Percentiles rank a stretch among this genome's conserved stretches.
These are phyloP conservation scores for Palaemon carinicauda DNA, from an alignment of 1,140 invertebrate genomes.

Conservation along the genomic window DNA sequence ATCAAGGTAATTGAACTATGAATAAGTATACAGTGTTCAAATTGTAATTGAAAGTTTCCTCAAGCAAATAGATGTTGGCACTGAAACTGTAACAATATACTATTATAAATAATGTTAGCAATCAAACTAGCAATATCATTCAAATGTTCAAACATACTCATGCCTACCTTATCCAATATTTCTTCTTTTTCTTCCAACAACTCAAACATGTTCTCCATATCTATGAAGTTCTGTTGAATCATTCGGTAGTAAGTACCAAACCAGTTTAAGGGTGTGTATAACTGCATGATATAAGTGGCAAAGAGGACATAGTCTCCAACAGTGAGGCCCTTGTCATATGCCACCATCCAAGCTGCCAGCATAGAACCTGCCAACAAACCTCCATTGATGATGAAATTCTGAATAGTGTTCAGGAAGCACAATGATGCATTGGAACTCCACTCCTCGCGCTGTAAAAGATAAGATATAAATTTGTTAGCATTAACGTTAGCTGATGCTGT, in stretches of 20 bases:
- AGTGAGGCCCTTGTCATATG: constrained; percentile 75
- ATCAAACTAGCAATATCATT: too few species aligned
- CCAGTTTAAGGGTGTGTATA: constrained; percentile 96
- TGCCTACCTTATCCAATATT: constrained; percentile 66
- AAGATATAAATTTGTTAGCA: constrained; percentile 38
- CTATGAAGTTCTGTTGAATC: constrained; percentile 96
- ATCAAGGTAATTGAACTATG: too few species aligned
- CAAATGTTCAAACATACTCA: neutral
- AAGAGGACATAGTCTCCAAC: constrained; percentile 96
- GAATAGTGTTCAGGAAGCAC: constrained; percentile 87
- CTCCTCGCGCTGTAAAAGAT: constrained; percentile 77
- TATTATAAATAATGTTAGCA: neutral
- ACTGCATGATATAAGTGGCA: constrained; percentile 91
- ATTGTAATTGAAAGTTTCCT: too few species aligned
- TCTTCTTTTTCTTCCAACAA: constrained; percentile 86
- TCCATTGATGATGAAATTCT: constrained; percentile 88
- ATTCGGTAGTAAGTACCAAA: constrained; percentile 98
- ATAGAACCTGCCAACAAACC: constrained; percentile 88
- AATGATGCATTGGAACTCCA: constrained; percentile 85
- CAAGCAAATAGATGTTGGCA: too few species aligned
- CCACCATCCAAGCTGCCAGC: constrained; percentile 84
- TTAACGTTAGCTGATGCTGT: neutral
- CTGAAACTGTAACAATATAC: too few species aligned
- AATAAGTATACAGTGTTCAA: too few species aligned
- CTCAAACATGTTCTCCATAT: constrained; percentile 99